A percentile compares a stretch with the other conserved stretches of the same genome.
Evolutionary conservation across 1,140 invertebrate species (phyloP).

Genomic region (Drosophila nannoptera): DNA sequence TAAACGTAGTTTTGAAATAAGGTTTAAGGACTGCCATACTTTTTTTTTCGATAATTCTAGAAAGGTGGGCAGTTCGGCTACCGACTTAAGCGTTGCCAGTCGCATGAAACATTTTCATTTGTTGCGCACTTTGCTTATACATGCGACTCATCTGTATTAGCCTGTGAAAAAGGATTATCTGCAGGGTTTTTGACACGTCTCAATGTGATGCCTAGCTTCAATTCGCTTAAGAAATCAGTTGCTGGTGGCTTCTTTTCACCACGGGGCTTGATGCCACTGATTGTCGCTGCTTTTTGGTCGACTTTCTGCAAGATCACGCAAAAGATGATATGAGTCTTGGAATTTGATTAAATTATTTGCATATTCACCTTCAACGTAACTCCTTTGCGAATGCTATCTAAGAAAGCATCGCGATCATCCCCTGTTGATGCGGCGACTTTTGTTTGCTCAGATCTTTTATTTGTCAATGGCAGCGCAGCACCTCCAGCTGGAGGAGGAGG

Average conservation of each 20-base stretch:
- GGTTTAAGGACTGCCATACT: neutral
- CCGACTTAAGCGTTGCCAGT: constrained; percentile 18
- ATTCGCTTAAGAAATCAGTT: constrained; percentile 65
- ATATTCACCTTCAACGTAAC: constrained; percentile 60
- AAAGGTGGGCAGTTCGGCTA: constrained; percentile 9
- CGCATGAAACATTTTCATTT: neutral
- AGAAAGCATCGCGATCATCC: constrained; percentile 60
- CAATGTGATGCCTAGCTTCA: constrained; percentile 66
- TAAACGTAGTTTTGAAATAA: constrained; percentile 13
- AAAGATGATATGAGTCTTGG: too few relatives aligned
- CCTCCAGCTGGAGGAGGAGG: constrained; percentile 39
- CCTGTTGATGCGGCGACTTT: constrained; percentile 27
- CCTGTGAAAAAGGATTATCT: constrained; percentile 58
- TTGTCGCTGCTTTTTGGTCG: constrained; percentile 67
- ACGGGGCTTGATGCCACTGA: constrained; percentile 63
- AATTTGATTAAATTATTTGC: neutral
- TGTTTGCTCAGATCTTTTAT: constrained; percentile 35
- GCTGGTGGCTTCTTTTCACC: constrained; percentile 58
- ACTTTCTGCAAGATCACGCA: constrained; percentile 54
- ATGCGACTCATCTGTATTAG: constrained; percentile 54
- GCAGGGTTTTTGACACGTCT: constrained; percentile 60
- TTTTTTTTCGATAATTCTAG: neutral
- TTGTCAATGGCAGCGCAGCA: constrained; percentile 23
- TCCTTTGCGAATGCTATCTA: constrained; percentile 68
- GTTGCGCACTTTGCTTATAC: constrained; percentile 33